A percentile compares a stretch with the other conserved stretches of the same genome.
These are phyloP conservation scores for Limenitis camilla DNA, from an alignment of 2,888 invertebrate species.

Conservation along the genomic window DNA sequence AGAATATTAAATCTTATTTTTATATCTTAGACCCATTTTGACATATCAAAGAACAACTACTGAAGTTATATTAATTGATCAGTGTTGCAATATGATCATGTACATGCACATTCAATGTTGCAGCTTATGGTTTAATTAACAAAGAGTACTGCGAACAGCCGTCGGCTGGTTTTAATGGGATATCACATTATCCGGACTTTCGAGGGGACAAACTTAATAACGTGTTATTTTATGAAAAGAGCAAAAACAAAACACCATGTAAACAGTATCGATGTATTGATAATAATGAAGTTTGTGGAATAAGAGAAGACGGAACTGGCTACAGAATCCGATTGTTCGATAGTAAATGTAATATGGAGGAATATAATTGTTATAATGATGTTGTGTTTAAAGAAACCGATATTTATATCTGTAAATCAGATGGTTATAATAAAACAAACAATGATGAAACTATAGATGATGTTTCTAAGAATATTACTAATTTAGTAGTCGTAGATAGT, in stretches of 20 bases:
- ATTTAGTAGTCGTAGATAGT: conserved; percentile 42
- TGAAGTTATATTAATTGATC: background rate
- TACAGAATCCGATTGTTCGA: conserved; percentile 43
- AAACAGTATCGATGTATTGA: conserved; percentile 15
- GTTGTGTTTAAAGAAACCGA: conserved; percentile 39
- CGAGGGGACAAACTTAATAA: conserved; percentile 6
- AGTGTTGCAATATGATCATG: background rate
- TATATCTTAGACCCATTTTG: background rate
- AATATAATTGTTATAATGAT: conserved; percentile 41
- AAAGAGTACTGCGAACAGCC: conserved; percentile 37
- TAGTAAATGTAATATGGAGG: conserved; percentile 41
- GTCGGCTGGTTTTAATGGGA: conserved; percentile 21
- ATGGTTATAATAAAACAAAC: background rate
- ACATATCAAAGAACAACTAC: background rate
- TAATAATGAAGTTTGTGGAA: conserved; percentile 37
- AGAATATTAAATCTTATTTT: too few relatives aligned
- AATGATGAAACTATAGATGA: conserved; percentile 1
- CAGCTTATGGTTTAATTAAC: conserved; percentile 42
- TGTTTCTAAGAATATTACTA: conserved; percentile 24
- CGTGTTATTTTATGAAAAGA: background rate
- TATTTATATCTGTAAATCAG: conserved; percentile 37
- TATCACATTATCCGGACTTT: background rate
- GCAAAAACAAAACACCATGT: background rate
- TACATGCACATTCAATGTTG: conserved; percentile 17
- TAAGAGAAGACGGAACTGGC: conserved; percentile 42